Evolutionary conservation across 2,113 vertebrate genomes (phyloP).

Genomic region (Apistogramma diplotaenia): DNA sequence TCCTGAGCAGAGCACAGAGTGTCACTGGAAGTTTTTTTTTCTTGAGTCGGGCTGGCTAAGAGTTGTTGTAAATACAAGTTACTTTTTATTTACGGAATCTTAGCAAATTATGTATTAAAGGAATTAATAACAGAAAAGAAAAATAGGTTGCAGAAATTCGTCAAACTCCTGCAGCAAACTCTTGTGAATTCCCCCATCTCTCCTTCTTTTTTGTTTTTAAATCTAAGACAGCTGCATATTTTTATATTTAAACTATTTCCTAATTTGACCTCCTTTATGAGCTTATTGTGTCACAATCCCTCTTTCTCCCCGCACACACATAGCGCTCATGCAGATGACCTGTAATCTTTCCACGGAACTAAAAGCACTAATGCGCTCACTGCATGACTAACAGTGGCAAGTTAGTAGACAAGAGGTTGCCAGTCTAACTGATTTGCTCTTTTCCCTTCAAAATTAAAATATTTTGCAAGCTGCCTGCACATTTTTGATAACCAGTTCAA

Average conservation of each 20-base stretch:
- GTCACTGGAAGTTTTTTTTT: conserved; percentile 61
- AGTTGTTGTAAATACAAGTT: not conserved
- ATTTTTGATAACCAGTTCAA: not conserved
- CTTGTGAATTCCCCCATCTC: not conserved
- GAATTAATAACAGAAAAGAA: not conserved
- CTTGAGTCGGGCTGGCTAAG: not conserved
- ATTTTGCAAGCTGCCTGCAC: not conserved
- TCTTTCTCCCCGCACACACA: no score
- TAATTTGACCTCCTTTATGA: not conserved
- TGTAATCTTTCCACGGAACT: not conserved
- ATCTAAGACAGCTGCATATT: not conserved
- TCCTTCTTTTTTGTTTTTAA: not conserved
- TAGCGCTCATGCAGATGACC: not conserved
- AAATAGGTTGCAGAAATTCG: not conserved
- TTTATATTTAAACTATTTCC: not conserved
- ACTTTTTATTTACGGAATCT: not conserved
- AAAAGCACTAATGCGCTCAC: not conserved
- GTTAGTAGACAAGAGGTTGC: not conserved
- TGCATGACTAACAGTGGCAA: not conserved
- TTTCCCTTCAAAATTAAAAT: not conserved
- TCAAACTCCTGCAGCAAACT: not conserved
- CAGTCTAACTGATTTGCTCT: not conserved
- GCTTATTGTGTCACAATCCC: not conserved
- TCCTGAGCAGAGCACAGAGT: conserved; percentile 57
- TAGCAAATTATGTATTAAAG: not conserved